Evolutionary conservation across 2,113 vertebrate genomes (phyloP), one percentile per base, ranked within the genome.

Genomic region (Chloebia gouldiae): DNA sequence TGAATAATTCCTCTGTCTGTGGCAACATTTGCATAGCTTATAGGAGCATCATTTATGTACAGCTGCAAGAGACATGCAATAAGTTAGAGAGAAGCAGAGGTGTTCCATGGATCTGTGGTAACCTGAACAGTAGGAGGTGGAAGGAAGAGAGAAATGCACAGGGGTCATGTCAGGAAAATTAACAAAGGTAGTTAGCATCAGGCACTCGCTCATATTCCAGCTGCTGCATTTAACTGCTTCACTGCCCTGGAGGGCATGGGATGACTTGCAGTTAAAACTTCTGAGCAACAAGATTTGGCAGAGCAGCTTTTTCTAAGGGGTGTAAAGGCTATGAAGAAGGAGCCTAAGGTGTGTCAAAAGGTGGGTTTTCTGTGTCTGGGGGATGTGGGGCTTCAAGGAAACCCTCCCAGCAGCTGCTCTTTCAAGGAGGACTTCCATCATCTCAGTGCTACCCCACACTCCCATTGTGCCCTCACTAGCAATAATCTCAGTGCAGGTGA

Each of bases 1-100:
- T 99, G 99, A 71, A 99, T 98, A 91, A 99, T 98, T 51, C 99
- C 99, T 57, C 98, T 98, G 92, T 98, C 98, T 9, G 98, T 98
- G 88, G 98, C 97, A 50, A 98, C 85, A 66, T 99, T 98, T 59
- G 98, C 98, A 4, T 98, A 96, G 93, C 96, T 99, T 66, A 99
- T 51, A 28, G 94, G 98, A 8, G 97, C 99, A 3, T 98, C 97
- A 14, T 99, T 99, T 71, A 99, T 92, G 30, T 98, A 99, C 11
- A 99, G 81, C 99, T 99, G 96, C 68, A 87, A 82, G 93, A 33
- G 56, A 96, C 64, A 84, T 15, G 7, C 31, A 24, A 2, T 5
- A 7, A 3, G 35, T 92, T 16, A 90, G 57, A 69, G 87, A 65
- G 33, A 7, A 77, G 49, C 64, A 71, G 60, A 70, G 20, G 15